Base-by-base conservation (phyloP, 2,888 invertebrate species). In the Andrena minutula region DNA sequence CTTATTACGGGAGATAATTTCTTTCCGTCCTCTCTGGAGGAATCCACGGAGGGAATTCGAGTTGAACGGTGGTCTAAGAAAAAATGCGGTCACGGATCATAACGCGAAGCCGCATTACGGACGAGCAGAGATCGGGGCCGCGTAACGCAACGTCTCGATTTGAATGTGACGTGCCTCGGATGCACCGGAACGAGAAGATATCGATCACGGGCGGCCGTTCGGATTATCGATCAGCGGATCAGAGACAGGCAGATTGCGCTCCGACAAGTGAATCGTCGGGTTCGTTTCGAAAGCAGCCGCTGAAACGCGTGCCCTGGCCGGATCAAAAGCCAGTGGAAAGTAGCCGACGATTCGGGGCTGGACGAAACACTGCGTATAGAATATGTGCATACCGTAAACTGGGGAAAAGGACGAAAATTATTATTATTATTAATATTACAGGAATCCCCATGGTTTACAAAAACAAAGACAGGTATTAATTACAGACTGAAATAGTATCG, bases 121-220 rank as follows among this genome's bases (percentile, higher is more conserved):
- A 86, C 89, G 88, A 90, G 87, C 83, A 86, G 76, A 83, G 88
- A 89, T 90, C 86, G 89, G 85, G 90, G 89, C 79, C 89, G 89
- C 60, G 84, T 79, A 85, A 79, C 80, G 79, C 86, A 83, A 88
- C 47, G 58, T 83, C 80, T 85, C 78, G 71, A 88, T 88, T 86
- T 86, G 83, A 86, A 87, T 87, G 73, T 75, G 82, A 85, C 77
- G 79, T 64, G 75, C 75, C 75, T 12, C 58, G 75, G 72, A 68
- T 65, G 68, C 72, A 63, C 70, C 53, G 75, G 49, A 26, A 77
- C 72, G 82, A 60, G 60, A 72, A 76, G 82, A 69, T 69, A 74
- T 76, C 76, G 82, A 76, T 73, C 79, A 20, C 32, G 32, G 26
- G 23, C 56, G 3, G 23, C 56, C 56, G 28, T 26, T 12, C 51